Percentiles rank a stretch among this genome's conserved stretches.
Conservation (phyloP, 2,888 invertebrate genomes). For the Leptopilina syphax region DNA sequence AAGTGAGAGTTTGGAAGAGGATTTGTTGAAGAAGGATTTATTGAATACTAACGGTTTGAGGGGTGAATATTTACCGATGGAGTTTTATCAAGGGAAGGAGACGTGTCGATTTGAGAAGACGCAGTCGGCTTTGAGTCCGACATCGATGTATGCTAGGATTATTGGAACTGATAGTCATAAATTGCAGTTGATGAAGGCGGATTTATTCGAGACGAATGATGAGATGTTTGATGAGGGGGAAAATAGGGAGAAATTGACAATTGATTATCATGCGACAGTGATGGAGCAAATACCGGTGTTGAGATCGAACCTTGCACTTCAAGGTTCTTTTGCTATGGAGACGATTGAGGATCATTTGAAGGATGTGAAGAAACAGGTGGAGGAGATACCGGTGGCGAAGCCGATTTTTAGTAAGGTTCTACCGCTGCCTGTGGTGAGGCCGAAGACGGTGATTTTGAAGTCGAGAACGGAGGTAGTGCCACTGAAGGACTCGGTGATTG, state of each 20-base stretch:
- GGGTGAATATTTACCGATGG: neutral
- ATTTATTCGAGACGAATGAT: constrained; percentile 80
- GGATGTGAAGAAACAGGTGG: constrained; percentile 51
- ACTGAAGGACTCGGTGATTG: constrained; percentile 67
- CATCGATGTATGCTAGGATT: constrained; percentile 81
- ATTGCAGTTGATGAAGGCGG: constrained; percentile 91
- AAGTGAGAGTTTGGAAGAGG: constrained; percentile 12
- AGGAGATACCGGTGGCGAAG: constrained; percentile 56
- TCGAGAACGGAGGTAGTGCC: constrained; percentile 75
- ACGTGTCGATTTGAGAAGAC: constrained; percentile 61
- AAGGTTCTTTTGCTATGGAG: constrained; percentile 36
- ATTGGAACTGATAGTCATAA: constrained; percentile 82
- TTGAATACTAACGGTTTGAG: neutral
- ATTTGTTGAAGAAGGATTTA: neutral
- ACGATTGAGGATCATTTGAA: constrained; percentile 34
- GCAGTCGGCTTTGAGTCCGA: constrained; percentile 78
- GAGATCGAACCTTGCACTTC: constrained; percentile 55
- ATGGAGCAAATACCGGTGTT: constrained; percentile 50
- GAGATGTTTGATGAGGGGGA: constrained; percentile 41
- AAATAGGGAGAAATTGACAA: constrained; percentile 9
- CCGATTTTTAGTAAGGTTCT: constrained; percentile 56
- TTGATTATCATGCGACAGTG: constrained; percentile 39
- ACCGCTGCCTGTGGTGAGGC: constrained; percentile 70
- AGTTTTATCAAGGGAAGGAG: constrained; percentile 55
- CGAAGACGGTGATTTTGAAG: constrained; percentile 76